A percentile compares a stretch with the other conserved stretches of the same genome.
phyloP scores from a whole-genome alignment of 2,888 invertebrate species.

The Cancer borealis region DNA sequence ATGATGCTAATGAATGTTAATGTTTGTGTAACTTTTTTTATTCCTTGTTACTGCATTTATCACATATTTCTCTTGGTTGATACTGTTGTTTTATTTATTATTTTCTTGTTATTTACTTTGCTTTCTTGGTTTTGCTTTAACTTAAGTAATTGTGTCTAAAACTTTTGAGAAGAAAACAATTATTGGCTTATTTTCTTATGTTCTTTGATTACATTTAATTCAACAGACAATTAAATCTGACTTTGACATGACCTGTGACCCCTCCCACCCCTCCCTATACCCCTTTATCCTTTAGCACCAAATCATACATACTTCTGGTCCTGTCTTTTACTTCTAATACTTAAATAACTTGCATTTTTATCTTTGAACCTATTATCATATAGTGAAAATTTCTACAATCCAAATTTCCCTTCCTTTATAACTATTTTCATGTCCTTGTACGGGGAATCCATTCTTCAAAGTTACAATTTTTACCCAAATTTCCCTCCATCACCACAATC shows the following conservation, averaged over 20 bases:
- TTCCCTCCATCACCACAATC: neutral
- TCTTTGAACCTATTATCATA: too few relatives aligned
- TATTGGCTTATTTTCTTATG: neutral
- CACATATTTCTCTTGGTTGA: neutral
- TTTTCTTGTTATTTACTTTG: neutral
- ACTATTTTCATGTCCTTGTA: neutral
- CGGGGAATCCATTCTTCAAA: neutral
- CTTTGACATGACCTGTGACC: constrained; percentile 18
- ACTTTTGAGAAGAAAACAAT: neutral
- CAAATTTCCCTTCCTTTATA: neutral
- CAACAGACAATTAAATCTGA: neutral
- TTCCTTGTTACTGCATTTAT: neutral
- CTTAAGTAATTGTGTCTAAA: neutral
- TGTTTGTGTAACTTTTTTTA: neutral
- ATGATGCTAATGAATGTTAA: neutral
- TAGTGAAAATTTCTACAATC: neutral
- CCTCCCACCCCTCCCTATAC: neutral
- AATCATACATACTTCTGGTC: neutral
- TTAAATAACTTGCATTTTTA: neutral
- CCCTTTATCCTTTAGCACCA: neutral
- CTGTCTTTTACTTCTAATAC: neutral
- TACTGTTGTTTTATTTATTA: neutral
- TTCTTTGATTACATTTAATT: neutral
- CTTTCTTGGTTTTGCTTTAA: neutral
- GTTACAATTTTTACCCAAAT: neutral